phyloP scores from a whole-genome alignment of 2,888 invertebrate species.

The Nasonia oneida region DNA sequence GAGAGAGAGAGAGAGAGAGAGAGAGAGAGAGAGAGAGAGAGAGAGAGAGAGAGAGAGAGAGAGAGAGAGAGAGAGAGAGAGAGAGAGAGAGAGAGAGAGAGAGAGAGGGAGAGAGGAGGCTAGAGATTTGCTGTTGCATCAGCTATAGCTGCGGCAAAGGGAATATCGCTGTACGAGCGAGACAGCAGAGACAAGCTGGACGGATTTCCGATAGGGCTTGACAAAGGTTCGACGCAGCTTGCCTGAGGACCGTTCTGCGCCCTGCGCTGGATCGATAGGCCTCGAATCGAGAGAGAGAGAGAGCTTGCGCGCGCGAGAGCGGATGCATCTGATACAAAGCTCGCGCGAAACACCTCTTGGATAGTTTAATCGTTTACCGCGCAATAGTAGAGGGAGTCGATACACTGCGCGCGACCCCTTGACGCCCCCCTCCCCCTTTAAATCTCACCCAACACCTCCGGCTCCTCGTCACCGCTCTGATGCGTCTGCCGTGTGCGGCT shows the following conservation, averaged over 20 bases:
- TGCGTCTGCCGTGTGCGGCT: not conserved
- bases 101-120: too few species aligned
- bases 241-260: too few species aligned
- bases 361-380: conserved; percentile 51
- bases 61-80: too few species aligned
- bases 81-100: not conserved
- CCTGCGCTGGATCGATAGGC: too few species aligned
- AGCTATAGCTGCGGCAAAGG: too few species aligned
- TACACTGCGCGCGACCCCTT: not conserved
- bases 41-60: too few species aligned
- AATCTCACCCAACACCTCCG: not conserved
- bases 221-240: too few species aligned
- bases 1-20: not conserved
- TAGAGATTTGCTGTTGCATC: too few species aligned
- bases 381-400: conserved; percentile 27
- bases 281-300: not conserved
- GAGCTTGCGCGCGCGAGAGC: not conserved
- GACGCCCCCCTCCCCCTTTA: not conserved
- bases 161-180: too few species aligned
- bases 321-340: conserved; percentile 25
- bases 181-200: too few species aligned
- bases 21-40: too few species aligned
- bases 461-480: not conserved
- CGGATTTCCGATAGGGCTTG: too few species aligned
- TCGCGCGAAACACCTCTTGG: conserved; percentile 42